These are phyloP conservation scores for Drosophila koepferae DNA, from an alignment of 2,888 invertebrate genomes.

Conservation along the genomic window DNA sequence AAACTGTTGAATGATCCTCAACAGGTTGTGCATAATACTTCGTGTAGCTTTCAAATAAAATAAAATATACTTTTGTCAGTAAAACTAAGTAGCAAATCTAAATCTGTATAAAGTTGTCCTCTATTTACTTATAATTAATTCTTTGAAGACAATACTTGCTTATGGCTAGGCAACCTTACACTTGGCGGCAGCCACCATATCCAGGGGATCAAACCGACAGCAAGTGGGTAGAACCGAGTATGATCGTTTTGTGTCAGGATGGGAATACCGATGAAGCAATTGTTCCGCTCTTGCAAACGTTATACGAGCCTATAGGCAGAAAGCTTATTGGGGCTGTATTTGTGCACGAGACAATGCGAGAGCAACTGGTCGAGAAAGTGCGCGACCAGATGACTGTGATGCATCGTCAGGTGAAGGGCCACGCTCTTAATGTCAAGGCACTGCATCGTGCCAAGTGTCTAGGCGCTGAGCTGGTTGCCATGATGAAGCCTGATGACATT, in stretches of 20 bases:
- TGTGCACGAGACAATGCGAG: conserved; percentile 64
- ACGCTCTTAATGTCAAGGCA: conserved; percentile 34
- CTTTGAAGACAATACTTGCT: neutral
- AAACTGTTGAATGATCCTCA: neutral
- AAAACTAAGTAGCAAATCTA: conserved; percentile 13
- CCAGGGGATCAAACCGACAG: conserved; percentile 57
- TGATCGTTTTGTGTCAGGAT: conserved; percentile 50
- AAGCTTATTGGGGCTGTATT: conserved; percentile 45
- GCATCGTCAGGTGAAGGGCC: conserved; percentile 46
- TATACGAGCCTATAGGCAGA: conserved; percentile 49
- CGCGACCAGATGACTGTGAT: conserved; percentile 38
- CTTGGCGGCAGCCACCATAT: conserved; percentile 60
- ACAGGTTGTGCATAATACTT: neutral
- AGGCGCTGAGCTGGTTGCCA: conserved; percentile 49
- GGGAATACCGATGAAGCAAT: conserved; percentile 49
- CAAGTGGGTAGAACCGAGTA: conserved; percentile 51
- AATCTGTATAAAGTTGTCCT: neutral
- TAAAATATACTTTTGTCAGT: neutral
- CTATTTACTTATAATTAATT: neutral
- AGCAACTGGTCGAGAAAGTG: conserved; percentile 37
- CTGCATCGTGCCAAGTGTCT: conserved; percentile 44
- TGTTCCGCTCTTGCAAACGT: conserved; percentile 37
- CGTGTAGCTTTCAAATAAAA: neutral
- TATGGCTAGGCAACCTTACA: conserved; percentile 44
- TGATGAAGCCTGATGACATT: conserved; percentile 50